Evolutionary conservation across 1,140 invertebrate species (phyloP), one percentile per base, ranked within the genome.

Genomic region (Cryptotermes secundus): DNA sequence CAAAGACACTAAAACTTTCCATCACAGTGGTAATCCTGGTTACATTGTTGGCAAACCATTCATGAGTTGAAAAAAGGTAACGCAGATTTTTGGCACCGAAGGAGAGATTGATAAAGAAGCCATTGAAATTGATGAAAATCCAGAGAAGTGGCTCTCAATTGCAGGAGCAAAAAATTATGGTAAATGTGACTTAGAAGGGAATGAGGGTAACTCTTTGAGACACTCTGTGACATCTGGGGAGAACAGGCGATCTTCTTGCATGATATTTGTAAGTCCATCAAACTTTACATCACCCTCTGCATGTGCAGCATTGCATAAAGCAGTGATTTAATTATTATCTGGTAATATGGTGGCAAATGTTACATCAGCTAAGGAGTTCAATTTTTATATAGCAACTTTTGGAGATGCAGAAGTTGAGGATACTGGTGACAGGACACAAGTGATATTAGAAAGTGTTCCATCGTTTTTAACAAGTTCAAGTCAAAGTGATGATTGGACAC

Each of bases 11-110:
- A 88, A 80, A 86, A 87, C 90, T 19, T 87, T 89, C 87, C 86
- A 87, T 81, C 87, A 92, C 79, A 95, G 94, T 88, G 95, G 94
- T 81, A 94, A 94, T 89, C 93, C 94, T 26, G 94, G 94, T 9
- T 95, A 95, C 87, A 86, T 92, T 19, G 82, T 90, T 16, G 92
- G 92, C 12, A 92, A 92, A 87, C 94, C 94, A 4, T 90, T 96
- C 42, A 89, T 95, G 83, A 89, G 91, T 83, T 93, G 91, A 31
- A 53, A 65, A 19, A 85, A 85, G 79, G 79, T 85, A 31, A 24
- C 45, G 34, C 83, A 59, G 26, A 34, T 72, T 65, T 85, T 36
- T 24, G 42, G 45, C 10, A 79, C 34, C 4, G 85, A 82, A 59
- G 38, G n/a, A 22, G 85, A 82, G n/a, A 24, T 72, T 16, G 80